Base-by-base conservation (phyloP, 2,888 invertebrate species). In the Eumacrocentrus americanus region DNA sequence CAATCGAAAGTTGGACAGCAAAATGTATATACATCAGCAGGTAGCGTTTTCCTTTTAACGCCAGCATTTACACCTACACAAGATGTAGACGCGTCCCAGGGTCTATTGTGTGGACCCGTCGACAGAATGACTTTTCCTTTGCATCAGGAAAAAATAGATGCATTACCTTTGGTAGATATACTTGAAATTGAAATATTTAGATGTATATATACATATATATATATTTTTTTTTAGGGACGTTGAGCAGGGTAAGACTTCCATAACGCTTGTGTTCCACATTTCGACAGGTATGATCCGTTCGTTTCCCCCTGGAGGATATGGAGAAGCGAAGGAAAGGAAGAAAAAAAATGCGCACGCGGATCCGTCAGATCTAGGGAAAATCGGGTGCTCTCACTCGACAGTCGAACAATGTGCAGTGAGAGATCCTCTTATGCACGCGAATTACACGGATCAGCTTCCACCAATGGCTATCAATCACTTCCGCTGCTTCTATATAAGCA, bases 381-480 rank as follows among this genome's bases (percentile, higher is more conserved):
- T 18, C n/a, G 23, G 23, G 29, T 22, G 34, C 54, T 20, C 61
- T 60, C 67, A 68, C 66, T 68, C 72, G 75, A 77, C 77, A 73
- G 71, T 62, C 60, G 69, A 63, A 79, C 72, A 74, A 74, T 70
- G 69, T 67, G 50, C 22, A 66, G 61, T 58, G 66, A 67, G 37
- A 69, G 70, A 70, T 74, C 72, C 72, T 71, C 72, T 72, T 72
- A 72, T 70, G 67, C 64, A 51, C 65, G 72, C 73, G 74, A 80
- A 73, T 79, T 76, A 78, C 71, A 79, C 72, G 79, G 79, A 76
- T 78, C 79, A 74, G 68, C 64, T 65, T 63, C 64, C 70, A 64
- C 68, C 68, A 80, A 80, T 79, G 67, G 67, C 76, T 71, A 80
- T 80, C 80, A 77, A 80, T 80, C 80, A 80, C 66, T 64, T 58